Base-by-base conservation (phyloP, 2,113 vertebrate species). In the Pseudopipra pipra region DNA sequence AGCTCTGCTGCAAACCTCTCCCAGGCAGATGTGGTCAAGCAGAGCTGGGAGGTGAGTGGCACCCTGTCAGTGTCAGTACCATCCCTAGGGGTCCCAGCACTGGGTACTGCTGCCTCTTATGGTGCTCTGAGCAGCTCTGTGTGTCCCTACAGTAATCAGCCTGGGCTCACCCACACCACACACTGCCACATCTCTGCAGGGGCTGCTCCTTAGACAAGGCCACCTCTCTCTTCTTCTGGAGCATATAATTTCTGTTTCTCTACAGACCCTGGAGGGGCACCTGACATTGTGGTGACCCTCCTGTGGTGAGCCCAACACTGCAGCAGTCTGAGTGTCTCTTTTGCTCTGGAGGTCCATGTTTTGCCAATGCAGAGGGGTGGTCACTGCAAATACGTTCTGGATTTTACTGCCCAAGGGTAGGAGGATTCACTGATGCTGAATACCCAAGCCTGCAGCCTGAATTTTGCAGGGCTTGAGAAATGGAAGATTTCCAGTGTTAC, bases 161-260 rank as follows among this genome's bases (percentile, higher is more conserved):
- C 7, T 3, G 3, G 59, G 22, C 14, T 72, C 1, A 4, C 14
- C 17, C 3, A 11, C 12, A 14, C 39, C 62, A 18, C 1, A 1
- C 22, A 4, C 49, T 33, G 31, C 51, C 49, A 37, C 4, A 4
- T 35, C 62, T 35, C 39, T 39, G 71, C 78, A 68, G 44, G 22
- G 76, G 37, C 68, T 52, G 28, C 23, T 59, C 19, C 78, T n/a
- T 5, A 31, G 63, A 9, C 28, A 27, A n/a, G 58, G 22, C 35
- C 22, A 37, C 17, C 23, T 43, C 63, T 70, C 4, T 31, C n/a
- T 43, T 27, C 31, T 62, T 47, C 33, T 55, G 78, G 16, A 62
- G 28, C n/a, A 16, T 11, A 63, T 7, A 7, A 51, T 51, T 56
- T 19, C 41, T 20, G 1, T 3, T 82, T 47, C 31, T 56, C 5